Evolutionary conservation across 2,113 vertebrate species (phyloP), one percentile per base, ranked within the genome.

Genomic region (Tragelaphus scriptus): DNA sequence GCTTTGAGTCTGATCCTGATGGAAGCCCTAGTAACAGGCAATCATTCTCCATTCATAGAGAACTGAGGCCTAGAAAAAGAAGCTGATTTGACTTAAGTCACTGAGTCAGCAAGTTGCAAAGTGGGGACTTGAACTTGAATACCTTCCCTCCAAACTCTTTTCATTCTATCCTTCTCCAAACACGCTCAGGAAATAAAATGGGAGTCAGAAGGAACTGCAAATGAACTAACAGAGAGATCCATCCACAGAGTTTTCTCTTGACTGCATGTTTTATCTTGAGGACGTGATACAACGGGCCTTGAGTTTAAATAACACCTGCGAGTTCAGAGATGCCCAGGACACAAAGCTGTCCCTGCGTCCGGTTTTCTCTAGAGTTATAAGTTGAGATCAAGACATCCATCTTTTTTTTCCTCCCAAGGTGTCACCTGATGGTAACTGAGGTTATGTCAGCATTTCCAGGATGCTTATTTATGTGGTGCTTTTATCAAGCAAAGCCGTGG

Each of bases 381-480:
- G 55, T 40, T 40, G 19, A 81, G 58, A 95, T 53, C 21, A 86
- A 95, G 61, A 59, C 77, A 96, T 93, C 51, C 30, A 95, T 94
- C 47, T 91, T 63, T 89, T 93, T 93, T 88, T 88, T 93, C 80
- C 49, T 94, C 30, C 61, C 65, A 77, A 40, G 19, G 26, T 36
- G 30, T 97, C 80, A 96, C 84, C 93, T 96, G 77, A 93, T 93
- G 71, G 92, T 85, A 85, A 97, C 63, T 51, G 58, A 61, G 93
- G 91, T 97, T 61, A 90, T 55, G 63, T 26, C 58, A 81, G 94
- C 68, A 61, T 94, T 97, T 97, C 77, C 79, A 93, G 82, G 47
- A 96, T 80, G 88, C 7, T 6, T 90, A 94, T 98, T 98, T 95
- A 97, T 93, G 26, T 26, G 88, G 58, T 40, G 51, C 53, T 97